Percentiles rank a stretch among this genome's conserved stretches.
Conservation (phyloP, 2,797 vertebrate genomes). For the Rhinophrynus dorsalis region DNA sequence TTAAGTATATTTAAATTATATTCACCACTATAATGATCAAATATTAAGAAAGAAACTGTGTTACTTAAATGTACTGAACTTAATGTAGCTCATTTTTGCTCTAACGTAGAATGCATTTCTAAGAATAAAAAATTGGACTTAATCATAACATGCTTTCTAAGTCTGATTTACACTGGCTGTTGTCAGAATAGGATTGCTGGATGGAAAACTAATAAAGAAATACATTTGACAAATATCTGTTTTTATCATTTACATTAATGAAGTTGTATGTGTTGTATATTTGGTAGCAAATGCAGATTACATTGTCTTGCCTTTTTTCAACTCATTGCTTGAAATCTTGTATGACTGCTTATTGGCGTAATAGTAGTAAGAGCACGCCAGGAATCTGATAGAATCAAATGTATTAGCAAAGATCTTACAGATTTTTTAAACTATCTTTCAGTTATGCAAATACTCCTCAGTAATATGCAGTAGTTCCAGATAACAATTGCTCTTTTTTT, state of each 20-base stretch:
- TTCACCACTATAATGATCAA: no score
- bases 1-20: no score
- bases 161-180: background rate
- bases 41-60: no score
- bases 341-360: slow-evolving; percentile 47
- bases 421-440: slow-evolving; percentile 59
- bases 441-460: slow-evolving; percentile 56
- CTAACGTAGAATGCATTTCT: no score
- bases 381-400: slow-evolving; percentile 44
- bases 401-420: slow-evolving; percentile 53
- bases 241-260: background rate
- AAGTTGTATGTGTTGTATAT: background rate
- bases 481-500: slow-evolving; percentile 60
- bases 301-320: background rate
- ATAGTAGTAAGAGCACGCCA: slow-evolving; percentile 48
- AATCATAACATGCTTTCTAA: no score
- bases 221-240: background rate
- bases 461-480: slow-evolving; percentile 56
- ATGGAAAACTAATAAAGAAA: background rate
- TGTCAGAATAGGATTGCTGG: background rate
- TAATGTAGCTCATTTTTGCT: no score
- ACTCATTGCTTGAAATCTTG: background rate
- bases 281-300: background rate
- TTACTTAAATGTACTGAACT: no score
- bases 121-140: no score